Base-by-base conservation (phyloP, 2,888 invertebrate genomes). In the Trachelus stipa region DNA sequence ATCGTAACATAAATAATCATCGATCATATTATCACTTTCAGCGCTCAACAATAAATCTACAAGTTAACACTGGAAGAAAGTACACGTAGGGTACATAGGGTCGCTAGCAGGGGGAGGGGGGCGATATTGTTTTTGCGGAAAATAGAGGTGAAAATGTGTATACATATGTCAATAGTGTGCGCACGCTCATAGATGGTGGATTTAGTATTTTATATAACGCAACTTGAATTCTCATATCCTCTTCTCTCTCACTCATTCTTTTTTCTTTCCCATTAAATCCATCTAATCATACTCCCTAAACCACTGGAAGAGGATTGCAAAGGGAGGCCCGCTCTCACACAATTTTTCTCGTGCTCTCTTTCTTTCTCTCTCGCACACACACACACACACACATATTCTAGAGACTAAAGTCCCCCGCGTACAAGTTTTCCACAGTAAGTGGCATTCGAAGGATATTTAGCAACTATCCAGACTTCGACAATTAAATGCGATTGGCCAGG, bases 1-100 rank as follows among this genome's bases (percentile, higher is more conserved):
- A 90, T 90, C 83, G 86, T 90, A 90, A 91, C 90, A 91, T 90
- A 91, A 90, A 90, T 91, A 89, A 89, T 89, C 85, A 88, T 89
- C 87, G 88, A 89, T 87, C 88, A 90, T 90, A 90, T 89, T 90
- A 90, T 91, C 90, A 91, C 90, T 90, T 88, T 90, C 89, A 88
- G 88, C 89, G 89, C 89, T 89, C 90, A 91, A 90, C 90, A 89
- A 90, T 90, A 90, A 90, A 87, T 89, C 88, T 89, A 89, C 88
- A 85, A 88, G 87, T 90, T 56, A 91, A 91, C 90, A 90, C 89
- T 90, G 90, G 90, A 91, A 91, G 90, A 90, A 90, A 89, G 85
- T 88, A 88, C 85, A 86, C 85, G 84, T 83, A 85, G 84, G 85
- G 81, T 40, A 15, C 23, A 6, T 4, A 40, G 6, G 15, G 9